Evolutionary conservation across 2,888 invertebrate genomes (phyloP), one percentile per base, ranked within the genome.

Genomic region (Polymixis lichenea): DNA sequence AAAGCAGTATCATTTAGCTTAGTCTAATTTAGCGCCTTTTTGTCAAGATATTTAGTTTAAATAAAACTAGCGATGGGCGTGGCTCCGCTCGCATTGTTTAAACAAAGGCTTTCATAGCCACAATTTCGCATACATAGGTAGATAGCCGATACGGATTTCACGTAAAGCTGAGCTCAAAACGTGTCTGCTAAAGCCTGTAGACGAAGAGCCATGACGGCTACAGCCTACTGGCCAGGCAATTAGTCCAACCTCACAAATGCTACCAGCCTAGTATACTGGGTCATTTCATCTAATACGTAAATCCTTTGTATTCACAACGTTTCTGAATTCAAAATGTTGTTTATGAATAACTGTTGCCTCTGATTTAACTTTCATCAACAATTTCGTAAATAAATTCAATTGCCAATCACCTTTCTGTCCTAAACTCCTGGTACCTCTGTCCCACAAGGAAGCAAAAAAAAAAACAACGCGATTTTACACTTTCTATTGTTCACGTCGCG

Each of bases 381-480:
- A 43, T 17, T 43, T 51, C 38, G 13, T 19, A 46, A 76, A 70
- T 15, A n/a, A 70, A 46, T 32, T 69, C 7, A 22, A 53, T 53
- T 53, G 32, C 2, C 46, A 32, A 78, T 70, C 61, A 19, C 53
- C 61, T 62, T 17, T n/a, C n/a, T 56, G 38, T 78, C 28, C 49
- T 78, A 28, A 22, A 43, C 77, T 78, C 78, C 77, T 78, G 28
- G 77, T 77, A 28, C 65, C 7, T 55, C 19, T 8, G 65, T 49
- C 51, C 56, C 61, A 32, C 43, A 25, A 17, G 2, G 6, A 32
- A 46, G 28, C 56, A 68, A 78, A 78, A 78, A 78, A 78, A 67
- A 78, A 78, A 73, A 53, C 43, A 11, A 32, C 7, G 4, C 25
- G n/a, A 22, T n/a, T 19, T 28, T 51, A 68, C 72, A 72, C 60